Evolutionary conservation across 2,797 vertebrate genomes (phyloP).

Genomic region (Sebastes wilsoni): DNA sequence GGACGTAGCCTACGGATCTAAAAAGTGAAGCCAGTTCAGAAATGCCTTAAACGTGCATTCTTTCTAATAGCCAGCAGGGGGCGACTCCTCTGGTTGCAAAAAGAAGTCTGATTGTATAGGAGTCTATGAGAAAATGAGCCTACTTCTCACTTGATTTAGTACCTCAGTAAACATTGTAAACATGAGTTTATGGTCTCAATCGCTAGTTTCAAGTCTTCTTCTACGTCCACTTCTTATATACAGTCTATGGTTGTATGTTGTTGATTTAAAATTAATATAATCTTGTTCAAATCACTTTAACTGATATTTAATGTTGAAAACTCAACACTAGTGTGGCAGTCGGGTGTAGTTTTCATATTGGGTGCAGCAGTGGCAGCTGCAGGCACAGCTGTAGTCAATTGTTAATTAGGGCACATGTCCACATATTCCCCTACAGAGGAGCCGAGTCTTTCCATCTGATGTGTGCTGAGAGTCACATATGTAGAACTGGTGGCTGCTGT

Average conservation of each 20-base stretch:
- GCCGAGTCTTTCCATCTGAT: neutral
- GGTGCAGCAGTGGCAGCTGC: slow-evolving; percentile 21
- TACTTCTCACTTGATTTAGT: no score
- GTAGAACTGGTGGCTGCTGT: neutral
- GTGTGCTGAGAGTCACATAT: neutral
- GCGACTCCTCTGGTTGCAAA: no score
- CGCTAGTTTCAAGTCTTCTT: no score
- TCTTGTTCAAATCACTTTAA: neutral
- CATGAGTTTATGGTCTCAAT: no score
- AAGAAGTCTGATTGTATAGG: no score
- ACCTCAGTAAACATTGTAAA: no score
- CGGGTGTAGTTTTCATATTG: neutral
- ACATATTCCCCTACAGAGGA: neutral
- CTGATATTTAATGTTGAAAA: neutral
- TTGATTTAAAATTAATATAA: neutral
- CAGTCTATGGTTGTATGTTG: neutral
- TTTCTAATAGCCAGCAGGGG: no score
- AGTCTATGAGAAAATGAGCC: no score
- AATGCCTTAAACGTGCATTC: no score
- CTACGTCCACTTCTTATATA: no score
- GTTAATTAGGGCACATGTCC: slow-evolving; percentile 20
- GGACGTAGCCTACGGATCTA: no score
- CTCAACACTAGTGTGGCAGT: neutral
- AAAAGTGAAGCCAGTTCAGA: no score
- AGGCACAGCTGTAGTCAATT: slow-evolving; percentile 16